A percentile compares a stretch with the other conserved stretches of the same genome.
Conservation (phyloP, 2,888 invertebrate species). For the Acronicta leporina region DNA sequence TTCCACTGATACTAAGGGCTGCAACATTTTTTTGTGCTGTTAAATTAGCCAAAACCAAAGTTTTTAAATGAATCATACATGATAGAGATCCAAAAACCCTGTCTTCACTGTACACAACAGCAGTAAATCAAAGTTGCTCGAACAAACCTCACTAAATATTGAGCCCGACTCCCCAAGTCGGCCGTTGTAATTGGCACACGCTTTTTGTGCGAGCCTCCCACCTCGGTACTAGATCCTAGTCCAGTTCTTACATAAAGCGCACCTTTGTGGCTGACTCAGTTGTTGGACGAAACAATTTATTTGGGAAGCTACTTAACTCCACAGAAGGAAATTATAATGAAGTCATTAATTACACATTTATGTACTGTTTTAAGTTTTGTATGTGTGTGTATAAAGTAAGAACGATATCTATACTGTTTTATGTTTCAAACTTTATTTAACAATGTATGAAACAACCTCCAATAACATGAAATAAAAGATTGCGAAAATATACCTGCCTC, state of each 20-base stretch:
- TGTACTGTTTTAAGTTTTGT: too few species aligned
- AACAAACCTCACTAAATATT: constrained; percentile 35
- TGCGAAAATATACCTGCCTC: too few species aligned
- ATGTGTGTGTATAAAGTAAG: too few species aligned
- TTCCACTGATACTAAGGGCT: too few species aligned
- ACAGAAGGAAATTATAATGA: constrained; percentile 42
- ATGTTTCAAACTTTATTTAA: too few species aligned
- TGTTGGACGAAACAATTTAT: constrained; percentile 37
- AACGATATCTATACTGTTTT: too few species aligned
- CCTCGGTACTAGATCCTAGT: constrained; percentile 25
- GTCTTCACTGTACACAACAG: not conserved
- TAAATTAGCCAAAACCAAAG: too few species aligned
- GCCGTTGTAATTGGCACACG: constrained; percentile 39
- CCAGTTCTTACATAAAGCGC: constrained; percentile 35
- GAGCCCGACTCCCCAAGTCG: constrained; percentile 8
- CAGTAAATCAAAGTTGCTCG: not conserved
- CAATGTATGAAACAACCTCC: too few species aligned
- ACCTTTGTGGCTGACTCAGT: constrained; percentile 24
- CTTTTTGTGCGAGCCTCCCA: constrained; percentile 40
- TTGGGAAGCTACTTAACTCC: constrained; percentile 19
- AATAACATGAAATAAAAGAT: too few species aligned
- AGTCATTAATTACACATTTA: constrained; percentile 24
- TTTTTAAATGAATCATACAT: too few species aligned
- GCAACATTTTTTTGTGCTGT: too few species aligned
- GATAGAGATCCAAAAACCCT: not conserved